Conservation (phyloP, 2,797 vertebrate genomes). For the Arnoldichthys spilopterus region DNA sequence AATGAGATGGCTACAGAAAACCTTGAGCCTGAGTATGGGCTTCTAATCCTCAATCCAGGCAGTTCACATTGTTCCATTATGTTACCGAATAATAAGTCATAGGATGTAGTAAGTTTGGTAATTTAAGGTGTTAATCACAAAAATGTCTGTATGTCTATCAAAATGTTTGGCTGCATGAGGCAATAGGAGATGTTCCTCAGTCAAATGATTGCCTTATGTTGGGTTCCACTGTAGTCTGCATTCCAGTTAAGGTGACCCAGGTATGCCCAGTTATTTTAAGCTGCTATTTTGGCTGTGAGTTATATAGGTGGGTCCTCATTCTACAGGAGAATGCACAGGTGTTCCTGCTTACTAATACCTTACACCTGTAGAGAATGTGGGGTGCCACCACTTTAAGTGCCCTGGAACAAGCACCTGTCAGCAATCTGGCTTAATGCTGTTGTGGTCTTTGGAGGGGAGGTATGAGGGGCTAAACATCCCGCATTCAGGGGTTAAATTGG, state of each 20-base stretch:
- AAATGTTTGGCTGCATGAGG: neutral
- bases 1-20: no score
- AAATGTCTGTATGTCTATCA: no score
- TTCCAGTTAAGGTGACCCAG: no score
- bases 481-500: no score
- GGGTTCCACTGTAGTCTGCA: neutral
- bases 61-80: no score
- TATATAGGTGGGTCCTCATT: neutral
- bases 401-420: constrained; percentile 18
- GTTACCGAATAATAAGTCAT: no score
- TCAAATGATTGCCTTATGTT: neutral
- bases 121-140: no score
- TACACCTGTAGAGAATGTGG: constrained; percentile 13
- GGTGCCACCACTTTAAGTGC: neutral
- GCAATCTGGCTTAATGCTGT: constrained; percentile 5
- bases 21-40: no score
- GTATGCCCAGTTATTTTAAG: neutral
- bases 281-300: neutral
- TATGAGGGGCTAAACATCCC: no score
- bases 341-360: constrained; percentile 9
- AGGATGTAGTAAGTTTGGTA: no score
- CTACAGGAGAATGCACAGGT: constrained; percentile 7
- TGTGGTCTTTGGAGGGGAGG: no score
- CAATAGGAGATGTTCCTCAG: neutral
- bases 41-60: no score